Base-by-base conservation (phyloP, 2,888 invertebrate species). In the Alitta virens region DNA sequence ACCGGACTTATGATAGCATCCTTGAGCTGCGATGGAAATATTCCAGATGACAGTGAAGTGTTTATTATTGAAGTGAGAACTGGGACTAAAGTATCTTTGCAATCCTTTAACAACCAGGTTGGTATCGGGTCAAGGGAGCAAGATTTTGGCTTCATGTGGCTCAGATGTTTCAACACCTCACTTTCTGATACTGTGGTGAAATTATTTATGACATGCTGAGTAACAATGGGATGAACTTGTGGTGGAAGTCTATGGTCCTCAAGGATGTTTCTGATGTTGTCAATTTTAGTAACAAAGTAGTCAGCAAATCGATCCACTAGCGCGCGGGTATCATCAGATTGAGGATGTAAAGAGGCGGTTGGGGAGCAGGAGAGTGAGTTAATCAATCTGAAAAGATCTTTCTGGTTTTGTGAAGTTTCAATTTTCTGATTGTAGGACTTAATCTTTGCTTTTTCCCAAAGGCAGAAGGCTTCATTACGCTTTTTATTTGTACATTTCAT, bases 101-200 rank as follows among this genome's bases (percentile, higher is more conserved):
- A 21, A n/a, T 56, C 56, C 23, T 56, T 56, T 12, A 56, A 42
- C 40, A 56, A 7, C 43, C 42, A 40, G 12, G 56, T 56, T 21
- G 56, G 56, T 23, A 42, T 16, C 5, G 56, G 56, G n/a, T 56
- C 56, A 2, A 56, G 56, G 24, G 25, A 14, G 18, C 56, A 56
- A n/a, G 21, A 42, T 38, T 27, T 40, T 7, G 56, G 18, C n/a
- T 24, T n/a, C 16, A n/a, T 26, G 7, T 25, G 33, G 5, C 23
- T 7, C 5, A 56, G 33, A 24, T 40, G 56, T 18, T 42, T 40
- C n/a, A 5, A 9, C n/a, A 56, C 33, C 2, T 54, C 18, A 5
- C 21, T 18, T 7, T 33, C 54, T 16, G 46, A 21, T 46, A 21
- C 46, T 16, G 46, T 7, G 21, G 46, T 16, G 21, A 46, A 46